Conservation (phyloP, 2,113 vertebrate species). For the Sphaerodactylus townsendi region DNA sequence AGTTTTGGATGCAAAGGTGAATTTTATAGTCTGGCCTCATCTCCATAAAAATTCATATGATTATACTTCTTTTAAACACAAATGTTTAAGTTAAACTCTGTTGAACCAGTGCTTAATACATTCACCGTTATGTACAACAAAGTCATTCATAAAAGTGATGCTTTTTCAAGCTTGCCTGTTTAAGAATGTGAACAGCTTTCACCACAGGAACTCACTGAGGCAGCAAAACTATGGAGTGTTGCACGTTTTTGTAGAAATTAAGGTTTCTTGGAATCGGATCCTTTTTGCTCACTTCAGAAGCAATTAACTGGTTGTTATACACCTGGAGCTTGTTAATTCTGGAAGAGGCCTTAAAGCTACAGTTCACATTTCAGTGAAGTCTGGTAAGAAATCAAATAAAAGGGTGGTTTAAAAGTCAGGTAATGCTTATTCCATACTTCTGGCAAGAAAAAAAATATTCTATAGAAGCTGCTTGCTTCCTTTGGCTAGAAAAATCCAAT, state of each 20-base stretch:
- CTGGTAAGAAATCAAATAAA: constrained; percentile 72
- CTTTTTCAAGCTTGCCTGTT: constrained; percentile 67
- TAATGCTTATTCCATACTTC: constrained; percentile 71
- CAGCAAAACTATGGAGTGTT: constrained; percentile 66
- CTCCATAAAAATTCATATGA: constrained; percentile 41
- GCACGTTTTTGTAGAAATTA: constrained; percentile 64
- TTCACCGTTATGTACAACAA: constrained; percentile 68
- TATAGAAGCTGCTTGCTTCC: constrained; percentile 66
- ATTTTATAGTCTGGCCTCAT: not conserved
- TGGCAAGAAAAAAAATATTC: constrained; percentile 72
- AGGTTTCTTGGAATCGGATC: constrained; percentile 67
- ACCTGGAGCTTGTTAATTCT: constrained; percentile 76
- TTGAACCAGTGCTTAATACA: constrained; percentile 63
- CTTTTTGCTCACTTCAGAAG: constrained; percentile 71
- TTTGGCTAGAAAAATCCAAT: constrained; percentile 71
- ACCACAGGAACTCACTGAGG: constrained; percentile 71
- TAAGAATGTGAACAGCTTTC: constrained; percentile 69
- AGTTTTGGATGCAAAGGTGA: not conserved
- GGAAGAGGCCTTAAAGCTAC: constrained; percentile 68
- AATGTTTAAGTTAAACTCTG: constrained; percentile 69
- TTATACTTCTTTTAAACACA: constrained; percentile 70
- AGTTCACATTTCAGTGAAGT: constrained; percentile 76
- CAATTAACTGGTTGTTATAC: constrained; percentile 76
- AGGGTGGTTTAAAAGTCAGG: constrained; percentile 62
- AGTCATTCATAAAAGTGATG: constrained; percentile 69